Base-by-base conservation (phyloP, 2,888 invertebrate species). In the Iphiclides podalirius region DNA sequence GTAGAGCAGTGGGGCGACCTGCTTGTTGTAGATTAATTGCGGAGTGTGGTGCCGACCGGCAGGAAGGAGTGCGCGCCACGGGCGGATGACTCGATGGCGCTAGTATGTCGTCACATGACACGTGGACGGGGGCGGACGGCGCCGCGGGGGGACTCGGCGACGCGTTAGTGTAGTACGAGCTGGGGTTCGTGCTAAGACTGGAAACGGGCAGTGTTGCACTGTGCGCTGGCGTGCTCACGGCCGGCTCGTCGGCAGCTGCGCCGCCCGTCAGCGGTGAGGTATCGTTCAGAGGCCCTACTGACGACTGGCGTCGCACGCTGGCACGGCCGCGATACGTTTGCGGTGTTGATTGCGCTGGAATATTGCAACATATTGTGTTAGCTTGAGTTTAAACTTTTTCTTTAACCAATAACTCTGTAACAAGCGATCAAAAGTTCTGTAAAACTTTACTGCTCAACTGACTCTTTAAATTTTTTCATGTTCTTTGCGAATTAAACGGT, bases 291-390 rank as follows among this genome's bases (percentile, higher is more conserved):
- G 90, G 90, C 1, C 92, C 92, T 59, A 90, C 90, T 0, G 92
- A 92, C 6, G 92, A 92, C 70, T 92, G 92, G 14, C 92, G 87
- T 11, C 91, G 83, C 45, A 92, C 91, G 11, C 90, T 91, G 39
- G 90, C 86, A 45, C 91, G 84, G 53, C 91, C 88, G 61, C 91
- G 87, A 57, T 90, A 90, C 55, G 92, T 87, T 66, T 89, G 91
- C 15, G 92, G 91, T 40, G 91, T 91, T 15, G 91, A 91, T 82
- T 91, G 91, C 47, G 91, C 91, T 91, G 88, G 46, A 90, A 90
- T n/a, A n/a, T n/a, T n/a, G n/a, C n/a, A n/a, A n/a, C n/a, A n/a
- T n/a, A n/a, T n/a, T n/a, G n/a, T n/a, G n/a, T n/a, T n/a, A n/a
- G n/a, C n/a, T n/a, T n/a, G n/a, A n/a, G n/a, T n/a, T n/a, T n/a